Evolutionary conservation across 2,888 invertebrate species (phyloP).

Genomic region (Philhelius pedissequus): DNA sequence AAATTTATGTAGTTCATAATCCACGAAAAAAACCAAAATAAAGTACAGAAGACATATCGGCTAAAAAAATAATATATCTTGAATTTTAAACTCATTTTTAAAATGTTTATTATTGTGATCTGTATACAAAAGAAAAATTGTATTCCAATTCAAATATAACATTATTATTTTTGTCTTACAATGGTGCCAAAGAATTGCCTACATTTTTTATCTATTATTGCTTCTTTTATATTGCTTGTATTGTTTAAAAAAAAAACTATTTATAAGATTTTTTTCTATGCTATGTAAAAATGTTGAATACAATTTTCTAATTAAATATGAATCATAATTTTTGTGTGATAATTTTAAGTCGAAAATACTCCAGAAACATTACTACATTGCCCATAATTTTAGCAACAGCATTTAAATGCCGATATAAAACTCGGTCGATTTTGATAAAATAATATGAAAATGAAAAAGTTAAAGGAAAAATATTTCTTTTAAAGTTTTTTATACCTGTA

Average conservation of each 20-base stretch:
- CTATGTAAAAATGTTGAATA: background rate
- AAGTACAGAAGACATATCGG: constrained; percentile 55
- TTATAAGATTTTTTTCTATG: constrained; percentile 34
- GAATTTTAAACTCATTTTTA: background rate
- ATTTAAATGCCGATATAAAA: background rate
- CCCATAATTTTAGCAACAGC: background rate
- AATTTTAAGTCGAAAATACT: constrained; percentile 4
- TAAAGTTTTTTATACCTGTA: no score
- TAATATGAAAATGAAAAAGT: no score
- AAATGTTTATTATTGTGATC: constrained; percentile 2
- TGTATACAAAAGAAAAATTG: constrained; percentile 4
- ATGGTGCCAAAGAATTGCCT: constrained; percentile 58
- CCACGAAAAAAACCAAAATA: background rate
- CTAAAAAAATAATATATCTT: background rate
- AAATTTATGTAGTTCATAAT: background rate
- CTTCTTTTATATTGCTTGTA: background rate
- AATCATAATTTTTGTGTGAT: background rate
- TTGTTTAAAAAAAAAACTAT: background rate
- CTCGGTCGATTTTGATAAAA: no score
- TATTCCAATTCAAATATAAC: constrained; percentile 9
- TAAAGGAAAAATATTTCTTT: no score
- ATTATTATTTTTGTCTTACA: constrained; percentile 16
- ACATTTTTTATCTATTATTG: constrained; percentile 16
- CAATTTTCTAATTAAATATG: background rate
- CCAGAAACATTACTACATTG: background rate